These are phyloP conservation scores for Mastomys natalensis DNA, from an alignment of 2,113 vertebrate genomes.

Conservation along the genomic window DNA sequence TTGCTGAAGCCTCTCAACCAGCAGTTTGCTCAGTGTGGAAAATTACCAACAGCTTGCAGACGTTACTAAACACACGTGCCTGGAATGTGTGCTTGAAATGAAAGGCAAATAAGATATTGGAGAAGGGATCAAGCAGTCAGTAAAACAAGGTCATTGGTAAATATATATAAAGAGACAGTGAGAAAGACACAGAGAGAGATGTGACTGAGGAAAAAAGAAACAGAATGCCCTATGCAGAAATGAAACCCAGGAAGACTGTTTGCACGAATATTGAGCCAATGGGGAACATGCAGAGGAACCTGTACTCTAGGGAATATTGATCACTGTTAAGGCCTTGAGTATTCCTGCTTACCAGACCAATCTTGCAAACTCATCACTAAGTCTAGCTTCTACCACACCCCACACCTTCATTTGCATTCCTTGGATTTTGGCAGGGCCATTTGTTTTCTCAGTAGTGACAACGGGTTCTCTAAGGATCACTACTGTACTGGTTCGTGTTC, in stretches of 20 bases:
- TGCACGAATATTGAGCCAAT: neutral
- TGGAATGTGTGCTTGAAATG: neutral
- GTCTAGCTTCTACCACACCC: neutral
- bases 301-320: neutral
- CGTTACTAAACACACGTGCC: neutral
- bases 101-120: neutral
- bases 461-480: neutral
- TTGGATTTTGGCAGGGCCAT: neutral
- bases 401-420: neutral
- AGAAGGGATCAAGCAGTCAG: neutral
- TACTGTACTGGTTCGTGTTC: neutral
- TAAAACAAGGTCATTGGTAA: neutral
- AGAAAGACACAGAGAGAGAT: neutral
- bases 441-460: neutral
- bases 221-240: neutral
- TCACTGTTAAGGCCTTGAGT: neutral
- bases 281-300: neutral
- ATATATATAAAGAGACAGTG: neutral
- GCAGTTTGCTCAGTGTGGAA: neutral
- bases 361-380: neutral
- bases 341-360: neutral
- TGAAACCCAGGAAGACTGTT: neutral
- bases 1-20: neutral
- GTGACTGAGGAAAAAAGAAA: neutral
- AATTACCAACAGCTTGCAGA: neutral